These are phyloP conservation scores for Prosapia bicincta DNA, from an alignment of 2,888 invertebrate species.

Conservation along the genomic window DNA sequence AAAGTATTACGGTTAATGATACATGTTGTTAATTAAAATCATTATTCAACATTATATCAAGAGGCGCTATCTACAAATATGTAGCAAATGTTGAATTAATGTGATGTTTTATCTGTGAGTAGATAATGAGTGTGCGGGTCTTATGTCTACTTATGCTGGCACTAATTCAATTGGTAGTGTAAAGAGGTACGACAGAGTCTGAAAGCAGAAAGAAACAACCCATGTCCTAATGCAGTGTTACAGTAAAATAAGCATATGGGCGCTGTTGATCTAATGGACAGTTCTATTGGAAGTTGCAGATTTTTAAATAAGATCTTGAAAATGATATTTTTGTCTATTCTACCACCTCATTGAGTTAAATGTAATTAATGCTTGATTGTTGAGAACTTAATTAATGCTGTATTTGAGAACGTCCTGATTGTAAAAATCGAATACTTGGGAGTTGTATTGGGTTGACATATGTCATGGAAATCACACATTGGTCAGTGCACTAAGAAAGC, in stretches of 20 bases:
- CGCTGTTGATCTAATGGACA: not conserved
- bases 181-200: not conserved
- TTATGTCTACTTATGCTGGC: not conserved
- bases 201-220: not conserved
- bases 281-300: not conserved
- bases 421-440: too few relatives aligned
- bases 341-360: too few relatives aligned
- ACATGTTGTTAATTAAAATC: too few relatives aligned
- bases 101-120: not conserved
- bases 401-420: not conserved
- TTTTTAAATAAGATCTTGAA: not conserved
- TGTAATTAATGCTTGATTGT: slow-evolving; percentile 6
- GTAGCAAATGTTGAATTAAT: too few relatives aligned
- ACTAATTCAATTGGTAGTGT: slow-evolving; percentile 32
- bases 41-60: too few relatives aligned
- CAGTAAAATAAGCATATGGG: not conserved
- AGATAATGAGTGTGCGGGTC: not conserved
- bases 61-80: too few relatives aligned
- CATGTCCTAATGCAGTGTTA: not conserved
- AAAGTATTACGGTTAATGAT: too few relatives aligned
- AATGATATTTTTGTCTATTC: slow-evolving; percentile 2
- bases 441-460: too few relatives aligned
- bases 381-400: too few relatives aligned
- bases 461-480: too few relatives aligned
- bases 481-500: too few relatives aligned